phyloP scores from a whole-genome alignment of 2,888 invertebrate genomes.

The Acleris holmiana region DNA sequence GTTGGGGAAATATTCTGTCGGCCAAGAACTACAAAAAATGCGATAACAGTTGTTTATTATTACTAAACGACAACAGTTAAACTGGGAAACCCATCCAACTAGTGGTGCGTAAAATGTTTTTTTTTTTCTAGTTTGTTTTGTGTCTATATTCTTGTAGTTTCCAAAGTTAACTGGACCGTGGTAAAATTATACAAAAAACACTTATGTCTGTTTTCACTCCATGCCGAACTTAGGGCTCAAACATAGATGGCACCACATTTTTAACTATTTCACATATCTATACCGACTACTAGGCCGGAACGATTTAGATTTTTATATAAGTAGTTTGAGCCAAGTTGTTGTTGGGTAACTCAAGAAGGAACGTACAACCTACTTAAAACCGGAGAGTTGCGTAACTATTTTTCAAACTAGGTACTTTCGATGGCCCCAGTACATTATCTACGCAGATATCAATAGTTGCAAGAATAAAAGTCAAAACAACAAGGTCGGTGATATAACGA shows the following conservation, averaged over 20 bases:
- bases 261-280: too few relatives aligned
- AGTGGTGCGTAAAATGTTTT: background rate
- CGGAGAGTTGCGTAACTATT: background rate
- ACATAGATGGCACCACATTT: too few relatives aligned
- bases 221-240: too few relatives aligned
- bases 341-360: too few relatives aligned
- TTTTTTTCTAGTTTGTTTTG: background rate
- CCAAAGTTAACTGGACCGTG: too few relatives aligned
- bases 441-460: slow-evolving; percentile 40
- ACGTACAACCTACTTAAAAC: too few relatives aligned
- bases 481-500: slow-evolving; percentile 80
- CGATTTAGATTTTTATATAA: too few relatives aligned
- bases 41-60: slow-evolving; percentile 9
- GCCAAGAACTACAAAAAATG: background rate
- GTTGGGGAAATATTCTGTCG: too few relatives aligned
- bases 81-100: background rate
- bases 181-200: too few relatives aligned
- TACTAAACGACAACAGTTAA: background rate
- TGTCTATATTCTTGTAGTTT: background rate
- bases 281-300: too few relatives aligned
- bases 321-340: too few relatives aligned
- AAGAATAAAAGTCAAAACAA: slow-evolving; percentile 68
- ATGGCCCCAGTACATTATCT: slow-evolving; percentile 8
- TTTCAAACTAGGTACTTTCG: slow-evolving; percentile 26
- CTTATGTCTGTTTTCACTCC: too few relatives aligned